These are phyloP conservation scores for Enteromius argenteus DNA, from an alignment of 2,797 vertebrate species.

Conservation along the genomic window DNA sequence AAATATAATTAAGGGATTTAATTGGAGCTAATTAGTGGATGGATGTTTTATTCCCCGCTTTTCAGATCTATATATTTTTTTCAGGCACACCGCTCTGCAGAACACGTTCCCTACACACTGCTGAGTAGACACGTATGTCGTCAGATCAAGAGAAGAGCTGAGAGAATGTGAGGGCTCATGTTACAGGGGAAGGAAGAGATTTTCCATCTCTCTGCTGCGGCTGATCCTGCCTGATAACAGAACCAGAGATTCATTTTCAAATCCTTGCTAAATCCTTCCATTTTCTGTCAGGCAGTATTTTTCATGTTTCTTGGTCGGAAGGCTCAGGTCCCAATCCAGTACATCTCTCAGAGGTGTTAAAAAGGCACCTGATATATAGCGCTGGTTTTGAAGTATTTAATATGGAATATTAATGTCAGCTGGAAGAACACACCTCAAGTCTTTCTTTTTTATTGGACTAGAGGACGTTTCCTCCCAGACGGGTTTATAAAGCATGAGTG, in stretches of 20 bases:
- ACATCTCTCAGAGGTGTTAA: constrained; percentile 21
- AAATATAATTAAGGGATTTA: background rate
- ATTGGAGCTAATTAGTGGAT: constrained; percentile 11
- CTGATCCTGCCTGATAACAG: constrained; percentile 70
- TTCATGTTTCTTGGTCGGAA: constrained; percentile 10
- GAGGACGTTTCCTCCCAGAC: constrained; percentile 2
- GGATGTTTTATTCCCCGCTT: constrained; percentile 13
- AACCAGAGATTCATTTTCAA: constrained; percentile 63
- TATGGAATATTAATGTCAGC: constrained; percentile 24
- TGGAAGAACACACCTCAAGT: constrained; percentile 24
- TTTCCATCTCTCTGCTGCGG: constrained; percentile 56
- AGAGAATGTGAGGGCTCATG: constrained; percentile 67
- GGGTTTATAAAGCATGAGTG: background rate
- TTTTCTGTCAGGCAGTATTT: constrained; percentile 41
- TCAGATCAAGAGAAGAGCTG: constrained; percentile 61
- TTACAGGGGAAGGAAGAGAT: constrained; percentile 64
- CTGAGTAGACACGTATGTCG: background rate
- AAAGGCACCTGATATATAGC: background rate
- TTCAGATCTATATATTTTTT: constrained; percentile 17
- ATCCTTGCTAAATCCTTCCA: constrained; percentile 59
- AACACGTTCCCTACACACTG: constrained; percentile 3
- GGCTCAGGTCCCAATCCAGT: constrained; percentile 20
- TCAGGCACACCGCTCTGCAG: constrained; percentile 4
- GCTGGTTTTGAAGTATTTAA: constrained; percentile 14
- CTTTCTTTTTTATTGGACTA: constrained; percentile 20